Conservation (phyloP, 1,140 invertebrate species). For the Heliconius congener region DNA sequence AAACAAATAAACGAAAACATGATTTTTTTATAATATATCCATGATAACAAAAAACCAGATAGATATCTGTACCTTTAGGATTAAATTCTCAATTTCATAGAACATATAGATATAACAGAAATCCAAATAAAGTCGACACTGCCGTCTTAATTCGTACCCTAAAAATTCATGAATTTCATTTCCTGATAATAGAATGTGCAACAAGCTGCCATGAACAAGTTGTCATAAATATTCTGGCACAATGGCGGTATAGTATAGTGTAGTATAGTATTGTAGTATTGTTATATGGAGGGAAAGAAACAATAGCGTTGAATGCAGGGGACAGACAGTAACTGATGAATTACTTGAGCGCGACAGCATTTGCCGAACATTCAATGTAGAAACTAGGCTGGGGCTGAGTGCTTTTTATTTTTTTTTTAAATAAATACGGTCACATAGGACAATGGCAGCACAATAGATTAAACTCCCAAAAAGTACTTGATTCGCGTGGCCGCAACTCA, state of each 20-base stretch:
- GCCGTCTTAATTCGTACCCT: conserved; percentile 6
- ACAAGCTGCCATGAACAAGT: conserved; percentile 31
- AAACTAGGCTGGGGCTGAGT: conserved; percentile 33
- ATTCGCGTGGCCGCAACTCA: conserved; percentile 19
- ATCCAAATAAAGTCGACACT: background rate
- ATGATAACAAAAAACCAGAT: too few species aligned
- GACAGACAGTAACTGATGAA: conserved; percentile 43
- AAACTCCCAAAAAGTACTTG: conserved; percentile 13
- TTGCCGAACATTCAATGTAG: conserved; percentile 36
- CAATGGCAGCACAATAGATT: conserved; percentile 33
- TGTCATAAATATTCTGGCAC: conserved; percentile 32
- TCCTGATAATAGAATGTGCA: conserved; percentile 31
- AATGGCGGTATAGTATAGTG: conserved; percentile 26
- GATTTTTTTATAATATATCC: too few species aligned
- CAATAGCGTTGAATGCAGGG: conserved; percentile 41
- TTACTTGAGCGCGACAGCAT: conserved; percentile 37
- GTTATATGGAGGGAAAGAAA: conserved; percentile 36
- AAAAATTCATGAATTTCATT: conserved; percentile 35
- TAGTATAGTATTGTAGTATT: conserved; percentile 27
- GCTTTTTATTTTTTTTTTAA: conserved; percentile 17
- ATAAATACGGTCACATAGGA: conserved; percentile 30
- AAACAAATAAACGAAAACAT: too few species aligned
- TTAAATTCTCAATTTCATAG: background rate
- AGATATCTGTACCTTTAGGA: too few species aligned
- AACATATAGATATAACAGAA: background rate